Evolutionary conservation across 2,797 vertebrate genomes (phyloP).

Genomic region (Otolemur crassicaudatus): DNA sequence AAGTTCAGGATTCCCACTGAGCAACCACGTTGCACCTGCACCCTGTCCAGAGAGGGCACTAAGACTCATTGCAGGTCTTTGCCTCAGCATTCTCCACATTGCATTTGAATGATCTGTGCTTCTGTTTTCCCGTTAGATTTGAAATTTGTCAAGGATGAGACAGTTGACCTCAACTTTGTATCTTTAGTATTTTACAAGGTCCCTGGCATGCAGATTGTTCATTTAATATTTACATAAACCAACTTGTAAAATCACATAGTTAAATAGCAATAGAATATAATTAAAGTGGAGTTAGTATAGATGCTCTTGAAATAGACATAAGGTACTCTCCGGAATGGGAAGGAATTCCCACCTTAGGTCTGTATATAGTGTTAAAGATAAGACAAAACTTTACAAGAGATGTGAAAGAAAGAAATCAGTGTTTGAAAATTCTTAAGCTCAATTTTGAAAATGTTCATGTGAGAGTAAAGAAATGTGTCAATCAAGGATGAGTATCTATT

Average conservation of each 20-base stretch:
- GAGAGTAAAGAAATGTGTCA: constrained; percentile 70
- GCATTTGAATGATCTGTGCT: not conserved
- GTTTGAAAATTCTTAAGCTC: constrained; percentile 74
- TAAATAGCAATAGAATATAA: not conserved
- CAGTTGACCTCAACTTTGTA: not conserved
- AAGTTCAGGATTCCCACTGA: not conserved
- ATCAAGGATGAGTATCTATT: constrained; percentile 54
- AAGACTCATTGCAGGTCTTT: not conserved
- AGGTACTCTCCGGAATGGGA: not conserved
- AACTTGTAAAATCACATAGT: not conserved
- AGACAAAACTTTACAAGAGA: constrained; percentile 61
- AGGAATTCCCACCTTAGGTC: constrained; percentile 18
- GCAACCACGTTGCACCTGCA: not conserved
- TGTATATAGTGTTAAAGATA: not conserved
- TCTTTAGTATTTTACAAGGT: constrained; percentile 6
- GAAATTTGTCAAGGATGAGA: not conserved
- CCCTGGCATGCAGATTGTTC: not conserved
- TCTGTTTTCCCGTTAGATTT: not conserved
- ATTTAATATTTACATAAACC: not conserved
- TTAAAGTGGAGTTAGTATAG: not conserved
- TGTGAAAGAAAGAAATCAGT: constrained; percentile 65
- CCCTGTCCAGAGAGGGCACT: not conserved
- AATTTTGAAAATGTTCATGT: constrained; percentile 56
- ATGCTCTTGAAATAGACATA: not conserved
- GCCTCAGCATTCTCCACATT: not conserved